phyloP scores from a whole-genome alignment of 2,888 invertebrate genomes.

The Silvanus unidentatus region DNA sequence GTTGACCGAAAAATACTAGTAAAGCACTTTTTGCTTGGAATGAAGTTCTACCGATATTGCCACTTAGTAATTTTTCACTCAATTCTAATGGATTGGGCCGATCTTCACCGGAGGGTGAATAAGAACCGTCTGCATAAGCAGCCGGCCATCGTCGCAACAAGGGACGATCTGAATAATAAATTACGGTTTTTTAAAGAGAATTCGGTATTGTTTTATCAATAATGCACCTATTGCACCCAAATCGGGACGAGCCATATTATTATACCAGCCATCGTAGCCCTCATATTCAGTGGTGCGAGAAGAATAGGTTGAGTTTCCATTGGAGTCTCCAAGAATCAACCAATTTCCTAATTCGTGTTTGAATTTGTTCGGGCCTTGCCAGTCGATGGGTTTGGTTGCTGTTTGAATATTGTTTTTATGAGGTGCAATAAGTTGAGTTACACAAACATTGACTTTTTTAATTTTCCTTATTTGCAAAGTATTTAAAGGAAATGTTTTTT shows the following conservation, averaged over 20 bases:
- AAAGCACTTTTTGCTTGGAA: slow-evolving; percentile 52
- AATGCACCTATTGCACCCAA: slow-evolving; percentile 42
- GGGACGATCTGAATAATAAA: slow-evolving; percentile 49
- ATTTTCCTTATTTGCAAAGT: too few relatives aligned
- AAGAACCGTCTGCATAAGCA: slow-evolving; percentile 53
- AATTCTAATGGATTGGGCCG: slow-evolving; percentile 51
- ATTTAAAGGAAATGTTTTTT: too few relatives aligned
- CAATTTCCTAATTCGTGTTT: slow-evolving; percentile 18
- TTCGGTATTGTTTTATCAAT: slow-evolving; percentile 13
- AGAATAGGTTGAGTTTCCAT: background rate
- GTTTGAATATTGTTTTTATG: too few relatives aligned
- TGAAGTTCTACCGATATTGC: slow-evolving; percentile 43
- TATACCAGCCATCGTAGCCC: slow-evolving; percentile 46
- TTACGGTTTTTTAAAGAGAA: slow-evolving; percentile 6
- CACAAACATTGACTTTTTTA: too few relatives aligned
- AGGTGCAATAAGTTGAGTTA: too few relatives aligned
- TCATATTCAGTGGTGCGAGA: slow-evolving; percentile 34
- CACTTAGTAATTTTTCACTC: slow-evolving; percentile 48
- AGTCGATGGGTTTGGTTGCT: too few relatives aligned
- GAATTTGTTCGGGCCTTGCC: too few relatives aligned
- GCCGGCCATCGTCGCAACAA: slow-evolving; percentile 51
- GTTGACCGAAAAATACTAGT: slow-evolving; percentile 59
- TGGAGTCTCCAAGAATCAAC: slow-evolving; percentile 24
- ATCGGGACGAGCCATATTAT: slow-evolving; percentile 41
- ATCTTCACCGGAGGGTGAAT: slow-evolving; percentile 47